phyloP scores from a whole-genome alignment of 2,797 vertebrate species.

The Hozukius guyotensis region DNA sequence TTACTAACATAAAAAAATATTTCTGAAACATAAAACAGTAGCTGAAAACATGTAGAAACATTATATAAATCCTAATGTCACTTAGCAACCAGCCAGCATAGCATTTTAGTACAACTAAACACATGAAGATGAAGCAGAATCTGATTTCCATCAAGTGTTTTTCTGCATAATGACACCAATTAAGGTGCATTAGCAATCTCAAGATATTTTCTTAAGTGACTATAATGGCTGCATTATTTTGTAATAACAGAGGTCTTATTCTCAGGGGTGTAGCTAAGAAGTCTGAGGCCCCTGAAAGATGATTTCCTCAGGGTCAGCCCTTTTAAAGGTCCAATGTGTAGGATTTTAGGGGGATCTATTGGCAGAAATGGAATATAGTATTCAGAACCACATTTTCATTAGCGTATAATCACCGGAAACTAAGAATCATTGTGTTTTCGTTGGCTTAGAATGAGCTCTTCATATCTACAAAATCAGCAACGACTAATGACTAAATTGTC shows the following conservation, averaged over 20 bases:
- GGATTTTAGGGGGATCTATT: neutral
- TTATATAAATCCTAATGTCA: neutral
- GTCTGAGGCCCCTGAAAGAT: constrained; percentile 23
- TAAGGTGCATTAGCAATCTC: constrained; percentile 49
- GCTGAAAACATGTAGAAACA: neutral
- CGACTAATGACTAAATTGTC: neutral
- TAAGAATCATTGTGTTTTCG: neutral
- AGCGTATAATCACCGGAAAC: neutral
- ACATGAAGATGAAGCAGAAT: constrained; percentile 12
- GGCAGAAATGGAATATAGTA: neutral
- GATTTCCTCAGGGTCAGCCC: neutral
- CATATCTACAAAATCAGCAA: neutral
- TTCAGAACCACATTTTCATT: neutral
- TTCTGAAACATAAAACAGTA: neutral
- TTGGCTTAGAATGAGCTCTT: neutral
- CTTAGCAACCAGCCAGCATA: neutral
- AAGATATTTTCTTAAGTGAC: constrained; percentile 53
- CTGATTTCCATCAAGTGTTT: constrained; percentile 33
- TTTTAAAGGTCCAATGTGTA: neutral
- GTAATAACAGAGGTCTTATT: constrained; percentile 36
- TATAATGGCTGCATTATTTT: constrained; percentile 50
- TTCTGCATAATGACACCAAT: constrained; percentile 59
- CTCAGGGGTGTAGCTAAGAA: constrained; percentile 24
- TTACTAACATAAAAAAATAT: neutral
- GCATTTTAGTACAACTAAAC: neutral